These are phyloP conservation scores for Callitettix versicolor DNA, from an alignment of 1,140 invertebrate genomes.

Conservation along the genomic window DNA sequence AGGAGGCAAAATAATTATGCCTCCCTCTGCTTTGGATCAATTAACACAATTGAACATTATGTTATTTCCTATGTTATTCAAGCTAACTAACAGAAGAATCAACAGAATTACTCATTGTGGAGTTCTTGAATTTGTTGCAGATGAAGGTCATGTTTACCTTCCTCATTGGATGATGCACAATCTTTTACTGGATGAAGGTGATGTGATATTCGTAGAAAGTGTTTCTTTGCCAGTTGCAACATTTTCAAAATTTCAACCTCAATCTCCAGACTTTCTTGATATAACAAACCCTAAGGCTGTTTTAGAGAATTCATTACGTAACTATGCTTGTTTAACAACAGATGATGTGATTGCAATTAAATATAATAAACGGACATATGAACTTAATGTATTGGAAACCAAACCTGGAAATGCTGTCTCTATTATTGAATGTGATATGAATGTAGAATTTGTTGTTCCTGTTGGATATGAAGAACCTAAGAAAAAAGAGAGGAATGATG, in stretches of 20 bases:
- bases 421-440: conserved; percentile 99
- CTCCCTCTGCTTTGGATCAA: conserved; percentile 86
- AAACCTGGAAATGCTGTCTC: conserved; percentile 88
- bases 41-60: conserved; percentile 91
- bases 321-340: conserved; percentile 93
- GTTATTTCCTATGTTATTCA: conserved; percentile 99
- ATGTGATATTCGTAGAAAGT: conserved; percentile 85
- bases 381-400: conserved; percentile 91
- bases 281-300: conserved; percentile 97
- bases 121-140: conserved; percentile 96
- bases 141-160: conserved; percentile 95
- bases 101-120: conserved; percentile 90
- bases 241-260: conserved; percentile 96
- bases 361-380: conserved; percentile 92
- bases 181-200: conserved; percentile 83
- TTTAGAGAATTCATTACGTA: conserved; percentile 90
- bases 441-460: conserved; percentile 96
- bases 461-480: conserved; percentile 74
- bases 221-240: conserved; percentile 88
- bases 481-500: conserved; percentile 39
- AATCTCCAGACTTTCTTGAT: conserved; percentile 91
- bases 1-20: conserved; percentile 98
- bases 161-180: conserved; percentile 99
- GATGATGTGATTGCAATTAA: conserved; percentile 95
- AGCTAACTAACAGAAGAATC: conserved; percentile 80